Conservation (phyloP, 2,113 vertebrate species). For the Microcebus ravelobensis region DNA sequence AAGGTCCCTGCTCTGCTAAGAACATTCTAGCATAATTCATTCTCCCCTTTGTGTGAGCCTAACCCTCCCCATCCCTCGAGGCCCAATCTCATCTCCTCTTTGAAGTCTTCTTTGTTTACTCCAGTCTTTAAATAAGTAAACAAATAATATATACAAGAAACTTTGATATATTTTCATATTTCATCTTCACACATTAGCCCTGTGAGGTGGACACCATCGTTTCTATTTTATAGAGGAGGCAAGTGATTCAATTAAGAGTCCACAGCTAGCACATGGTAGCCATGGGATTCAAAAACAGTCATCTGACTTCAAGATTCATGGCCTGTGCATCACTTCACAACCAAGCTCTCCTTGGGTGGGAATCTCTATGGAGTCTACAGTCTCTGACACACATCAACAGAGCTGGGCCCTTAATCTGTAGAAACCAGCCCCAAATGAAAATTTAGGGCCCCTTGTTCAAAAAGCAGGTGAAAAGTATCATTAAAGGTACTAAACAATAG, state of each 20-base stretch:
- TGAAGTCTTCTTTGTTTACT: neutral
- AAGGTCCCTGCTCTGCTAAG: neutral
- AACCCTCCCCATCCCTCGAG: neutral
- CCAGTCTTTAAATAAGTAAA: neutral
- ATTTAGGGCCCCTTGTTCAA: neutral
- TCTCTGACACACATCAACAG: too few relatives aligned
- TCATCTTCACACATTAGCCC: neutral
- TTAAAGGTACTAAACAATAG: neutral
- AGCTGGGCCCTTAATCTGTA: neutral
- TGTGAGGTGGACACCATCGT: neutral
- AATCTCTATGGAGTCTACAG: neutral
- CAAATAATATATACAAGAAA: neutral
- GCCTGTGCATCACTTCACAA: too few relatives aligned
- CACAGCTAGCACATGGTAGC: neutral
- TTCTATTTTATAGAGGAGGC: neutral
- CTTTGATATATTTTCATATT: neutral
- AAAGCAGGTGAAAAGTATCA: neutral
- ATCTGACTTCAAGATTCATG: neutral
- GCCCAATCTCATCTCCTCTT: neutral
- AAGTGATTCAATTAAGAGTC: neutral
- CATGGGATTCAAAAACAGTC: neutral
- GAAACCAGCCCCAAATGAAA: neutral
- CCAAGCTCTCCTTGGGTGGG: neutral
- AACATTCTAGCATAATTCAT: neutral
- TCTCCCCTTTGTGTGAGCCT: neutral